Conservation (phyloP, 2,113 vertebrate species). For the Sciurus niger region DNA sequence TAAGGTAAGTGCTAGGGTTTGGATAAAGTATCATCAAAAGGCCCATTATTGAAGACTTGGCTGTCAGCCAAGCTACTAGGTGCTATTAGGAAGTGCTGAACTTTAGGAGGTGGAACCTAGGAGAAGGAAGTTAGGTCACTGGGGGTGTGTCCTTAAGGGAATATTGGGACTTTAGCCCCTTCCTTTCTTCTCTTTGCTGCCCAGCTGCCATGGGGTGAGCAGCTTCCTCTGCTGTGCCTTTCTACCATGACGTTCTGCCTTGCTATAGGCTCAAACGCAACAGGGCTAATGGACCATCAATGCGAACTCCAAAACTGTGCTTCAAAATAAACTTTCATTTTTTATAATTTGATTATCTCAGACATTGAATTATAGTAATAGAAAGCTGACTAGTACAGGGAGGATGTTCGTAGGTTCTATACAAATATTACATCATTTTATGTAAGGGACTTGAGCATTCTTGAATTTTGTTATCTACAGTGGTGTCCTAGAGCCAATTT, state of each 20-base stretch:
- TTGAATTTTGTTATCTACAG: background rate
- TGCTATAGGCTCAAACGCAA: background rate
- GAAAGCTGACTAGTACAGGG: background rate
- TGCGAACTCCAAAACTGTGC: background rate
- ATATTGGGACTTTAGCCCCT: background rate
- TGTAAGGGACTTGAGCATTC: background rate
- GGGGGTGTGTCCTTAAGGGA: rapidly evolving
- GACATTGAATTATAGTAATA: background rate
- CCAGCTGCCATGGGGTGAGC: background rate
- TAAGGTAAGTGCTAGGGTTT: background rate
- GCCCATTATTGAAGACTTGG: background rate
- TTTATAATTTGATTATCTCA: background rate
- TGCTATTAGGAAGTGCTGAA: background rate
- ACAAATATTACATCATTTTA: background rate
- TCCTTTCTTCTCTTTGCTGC: background rate
- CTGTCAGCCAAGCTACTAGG: background rate
- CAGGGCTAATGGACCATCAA: background rate
- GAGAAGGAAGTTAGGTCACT: background rate
- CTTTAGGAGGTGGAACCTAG: background rate
- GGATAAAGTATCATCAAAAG: background rate
- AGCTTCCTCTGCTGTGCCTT: background rate
- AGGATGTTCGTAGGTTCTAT: background rate
- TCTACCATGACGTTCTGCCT: background rate
- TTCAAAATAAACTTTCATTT: background rate
- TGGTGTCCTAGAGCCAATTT: background rate